phyloP scores from a whole-genome alignment of 2,888 invertebrate genomes.

The Byasa hedistus region DNA sequence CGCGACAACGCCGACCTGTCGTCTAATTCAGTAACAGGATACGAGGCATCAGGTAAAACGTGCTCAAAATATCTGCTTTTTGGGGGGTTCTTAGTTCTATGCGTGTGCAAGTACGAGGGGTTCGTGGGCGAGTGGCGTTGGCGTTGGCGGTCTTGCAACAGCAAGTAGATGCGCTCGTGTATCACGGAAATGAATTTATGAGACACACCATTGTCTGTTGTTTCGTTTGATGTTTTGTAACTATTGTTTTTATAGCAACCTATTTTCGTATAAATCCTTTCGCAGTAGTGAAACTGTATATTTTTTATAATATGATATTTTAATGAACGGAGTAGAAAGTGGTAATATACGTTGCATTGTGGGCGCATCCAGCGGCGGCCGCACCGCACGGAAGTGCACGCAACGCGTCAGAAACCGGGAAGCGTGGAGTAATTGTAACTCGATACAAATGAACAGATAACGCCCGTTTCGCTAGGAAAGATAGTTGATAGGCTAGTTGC shows the following conservation, averaged over 20 bases:
- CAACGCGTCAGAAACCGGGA: constrained; percentile 55
- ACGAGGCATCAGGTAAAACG: constrained; percentile 23
- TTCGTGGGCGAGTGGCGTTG: constrained; percentile 26
- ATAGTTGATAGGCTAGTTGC: too few species aligned
- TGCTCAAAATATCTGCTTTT: constrained; percentile 23
- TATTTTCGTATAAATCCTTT: background rate
- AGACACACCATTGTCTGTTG: constrained; percentile 13
- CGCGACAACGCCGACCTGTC: constrained; percentile 17
- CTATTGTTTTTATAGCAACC: constrained; percentile 11
- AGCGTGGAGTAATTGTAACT: constrained; percentile 64
- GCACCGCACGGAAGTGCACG: constrained; percentile 55
- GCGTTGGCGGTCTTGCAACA: constrained; percentile 28
- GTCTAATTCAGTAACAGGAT: constrained; percentile 28
- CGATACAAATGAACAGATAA: constrained; percentile 71
- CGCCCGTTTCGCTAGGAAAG: constrained; percentile 67
- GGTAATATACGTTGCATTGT: background rate
- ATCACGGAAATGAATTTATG: constrained; percentile 27
- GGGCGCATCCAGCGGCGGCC: constrained; percentile 30
- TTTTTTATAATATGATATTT: background rate
- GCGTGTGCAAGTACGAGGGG: constrained; percentile 20
- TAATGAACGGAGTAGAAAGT: background rate
- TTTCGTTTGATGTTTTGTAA: constrained; percentile 26
- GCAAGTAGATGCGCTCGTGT: constrained; percentile 16
- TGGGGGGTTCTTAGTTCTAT: constrained; percentile 15
- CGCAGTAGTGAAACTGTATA: too few species aligned